Percentiles rank a stretch among this genome's conserved stretches.
These are phyloP conservation scores for Engraulis encrasicolus DNA, from an alignment of 2,113 vertebrate genomes.

Conservation along the genomic window DNA sequence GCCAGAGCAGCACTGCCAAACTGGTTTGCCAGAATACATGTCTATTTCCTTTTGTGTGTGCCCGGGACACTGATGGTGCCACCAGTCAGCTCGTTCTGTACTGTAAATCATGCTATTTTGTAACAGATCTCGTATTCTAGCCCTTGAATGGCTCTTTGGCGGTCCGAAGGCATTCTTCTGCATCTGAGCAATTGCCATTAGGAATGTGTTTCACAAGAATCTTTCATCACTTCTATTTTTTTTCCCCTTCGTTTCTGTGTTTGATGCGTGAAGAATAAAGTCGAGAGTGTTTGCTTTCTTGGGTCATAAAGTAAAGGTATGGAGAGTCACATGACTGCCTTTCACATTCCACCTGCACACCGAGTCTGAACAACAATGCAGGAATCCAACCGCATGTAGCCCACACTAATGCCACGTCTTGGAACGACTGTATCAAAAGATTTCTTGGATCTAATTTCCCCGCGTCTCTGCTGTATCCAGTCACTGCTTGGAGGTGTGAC, in stretches of 20 bases:
- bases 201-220: not conserved
- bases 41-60: not conserved
- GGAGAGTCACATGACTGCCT: not conserved
- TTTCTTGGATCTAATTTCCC: too few relatives aligned
- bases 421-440: too few relatives aligned
- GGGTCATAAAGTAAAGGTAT: not conserved
- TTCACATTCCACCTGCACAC: not conserved
- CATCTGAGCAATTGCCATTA: not conserved
- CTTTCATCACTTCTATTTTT: not conserved
- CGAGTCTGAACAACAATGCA: not conserved
- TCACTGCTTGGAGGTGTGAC: too few relatives aligned
- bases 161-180: not conserved
- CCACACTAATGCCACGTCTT: not conserved
- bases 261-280: not conserved
- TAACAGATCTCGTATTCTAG: too few relatives aligned
- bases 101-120: not conserved
- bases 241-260: not conserved
- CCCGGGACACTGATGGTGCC: not conserved
- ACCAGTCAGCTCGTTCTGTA: not conserved
- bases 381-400: not conserved
- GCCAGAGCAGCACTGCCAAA: not conserved
- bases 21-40: not conserved
- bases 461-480: too few relatives aligned
- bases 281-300: not conserved
- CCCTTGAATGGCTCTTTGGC: too few relatives aligned